Evolutionary conservation across 2,113 vertebrate species (phyloP).

Genomic region (Otus sunia): DNA sequence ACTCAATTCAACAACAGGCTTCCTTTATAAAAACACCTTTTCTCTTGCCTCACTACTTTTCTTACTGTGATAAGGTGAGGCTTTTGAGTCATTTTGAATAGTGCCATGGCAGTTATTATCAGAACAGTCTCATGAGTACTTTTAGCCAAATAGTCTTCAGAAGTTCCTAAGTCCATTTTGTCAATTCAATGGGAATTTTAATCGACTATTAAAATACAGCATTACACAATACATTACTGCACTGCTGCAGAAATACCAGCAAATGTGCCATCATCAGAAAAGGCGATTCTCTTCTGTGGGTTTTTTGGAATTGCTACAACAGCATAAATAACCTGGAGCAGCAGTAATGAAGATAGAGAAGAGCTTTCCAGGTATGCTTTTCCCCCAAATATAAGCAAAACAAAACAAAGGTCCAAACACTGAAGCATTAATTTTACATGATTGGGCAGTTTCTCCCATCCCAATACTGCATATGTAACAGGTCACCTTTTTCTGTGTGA

Average conservation of each 20-base stretch:
- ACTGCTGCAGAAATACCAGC: background rate
- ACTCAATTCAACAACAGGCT: background rate
- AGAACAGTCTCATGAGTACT: conserved; percentile 5
- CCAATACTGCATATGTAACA: background rate
- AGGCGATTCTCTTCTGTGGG: background rate
- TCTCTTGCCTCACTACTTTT: background rate
- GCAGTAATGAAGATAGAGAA: background rate
- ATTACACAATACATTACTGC: conserved; percentile 1
- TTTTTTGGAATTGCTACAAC: background rate
- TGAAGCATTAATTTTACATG: background rate
- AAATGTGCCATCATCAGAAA: background rate
- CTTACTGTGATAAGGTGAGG: background rate
- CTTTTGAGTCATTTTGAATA: background rate
- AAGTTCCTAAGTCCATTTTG: conserved; percentile 26
- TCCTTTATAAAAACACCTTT: background rate
- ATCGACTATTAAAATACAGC: conserved; percentile 45
- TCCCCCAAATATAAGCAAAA: background rate
- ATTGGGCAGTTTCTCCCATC: background rate
- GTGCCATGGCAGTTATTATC: background rate
- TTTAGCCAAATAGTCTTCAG: conserved; percentile 29
- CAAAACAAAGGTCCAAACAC: background rate
- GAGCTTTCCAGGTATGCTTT: background rate
- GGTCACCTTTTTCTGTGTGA: background rate
- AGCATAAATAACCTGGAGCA: background rate
- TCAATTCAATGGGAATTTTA: conserved; percentile 48